Evolutionary conservation across 2,113 vertebrate genomes (phyloP).

Genomic region (Pithys albifrons): DNA sequence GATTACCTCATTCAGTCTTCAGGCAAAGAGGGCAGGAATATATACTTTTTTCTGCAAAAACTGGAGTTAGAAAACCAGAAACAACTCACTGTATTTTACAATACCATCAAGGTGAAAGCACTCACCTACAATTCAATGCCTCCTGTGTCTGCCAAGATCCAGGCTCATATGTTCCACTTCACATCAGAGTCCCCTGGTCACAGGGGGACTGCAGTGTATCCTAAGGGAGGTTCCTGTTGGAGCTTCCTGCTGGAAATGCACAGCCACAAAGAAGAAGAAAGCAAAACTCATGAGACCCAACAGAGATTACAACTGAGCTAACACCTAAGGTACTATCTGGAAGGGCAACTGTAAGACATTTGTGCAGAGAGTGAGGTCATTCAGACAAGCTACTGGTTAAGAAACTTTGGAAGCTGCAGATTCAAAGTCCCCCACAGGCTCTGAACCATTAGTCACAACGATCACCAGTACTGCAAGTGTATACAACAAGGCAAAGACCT

Average conservation of each 20-base stretch:
- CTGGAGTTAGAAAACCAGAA: not conserved
- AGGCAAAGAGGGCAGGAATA: not conserved
- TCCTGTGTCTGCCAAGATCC: not conserved
- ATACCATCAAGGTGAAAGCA: not conserved
- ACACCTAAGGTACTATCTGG: fast-evolving
- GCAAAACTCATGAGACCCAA: not conserved
- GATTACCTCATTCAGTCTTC: not conserved
- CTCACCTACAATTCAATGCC: not conserved
- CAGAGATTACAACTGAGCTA: not conserved
- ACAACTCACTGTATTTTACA: not conserved
- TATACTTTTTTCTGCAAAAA: not conserved
- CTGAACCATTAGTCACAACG: not conserved
- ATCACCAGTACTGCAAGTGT: fast-evolving
- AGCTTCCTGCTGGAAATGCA: not conserved
- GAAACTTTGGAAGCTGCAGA: not conserved
- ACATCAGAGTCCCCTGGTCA: not conserved
- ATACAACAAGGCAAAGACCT: not conserved
- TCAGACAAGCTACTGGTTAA: not conserved
- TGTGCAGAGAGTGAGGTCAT: not conserved
- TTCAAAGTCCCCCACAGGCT: not conserved
- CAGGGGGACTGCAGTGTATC: not conserved
- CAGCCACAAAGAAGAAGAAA: not conserved
- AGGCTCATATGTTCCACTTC: not conserved
- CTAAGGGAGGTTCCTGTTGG: not conserved
- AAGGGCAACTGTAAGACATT: not conserved